Evolutionary conservation across 2,113 vertebrate species (phyloP), one percentile per base, ranked within the genome.

Genomic region (Rutilus rutilus): DNA sequence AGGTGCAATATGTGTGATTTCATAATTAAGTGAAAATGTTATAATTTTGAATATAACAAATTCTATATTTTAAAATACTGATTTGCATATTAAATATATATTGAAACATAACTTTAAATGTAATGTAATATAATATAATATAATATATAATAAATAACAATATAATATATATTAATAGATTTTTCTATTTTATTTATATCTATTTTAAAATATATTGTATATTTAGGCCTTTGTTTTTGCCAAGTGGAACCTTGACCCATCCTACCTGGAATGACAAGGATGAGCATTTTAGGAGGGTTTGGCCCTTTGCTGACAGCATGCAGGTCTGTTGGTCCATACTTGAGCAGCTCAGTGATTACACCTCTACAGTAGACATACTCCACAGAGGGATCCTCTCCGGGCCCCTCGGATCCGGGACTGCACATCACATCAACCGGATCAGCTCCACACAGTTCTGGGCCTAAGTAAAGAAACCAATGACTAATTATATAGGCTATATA

Each of bases 251-350:
- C 17, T 4, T 21, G 10, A 42, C 21, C 14, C 39, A 65, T 50
- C 89, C 86, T 89, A 95, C 95, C 95, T 93, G 95, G 95, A 87
- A 96, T 93, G 84, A 96, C 71, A 12, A 96, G 93, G 75, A 96
- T 89, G 54, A 96, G 92, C 9, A 91, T 33, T 47, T 89, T 90
- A 59, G 87, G 59, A 76, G 84, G 30, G 4, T 62, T 84, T 17
- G 71, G 33, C 30, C 39, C 64, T 39, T 76, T 83, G 42, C 54
- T 86, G 75, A 78, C 83, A 9, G 86, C 39, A 15, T 89, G 60
- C 60, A 94, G 86, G n/a, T 88, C 89, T 65, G 5, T 6, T n/a
- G 91, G 27, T 14, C 95, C 95, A 87, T 93, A 94, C 62, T 92
- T 93, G 5, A 95, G 93, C 42, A 95, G 57, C 88, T 96, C 94